phyloP scores from a whole-genome alignment of 1,140 invertebrate species.

The Lerema accius region DNA sequence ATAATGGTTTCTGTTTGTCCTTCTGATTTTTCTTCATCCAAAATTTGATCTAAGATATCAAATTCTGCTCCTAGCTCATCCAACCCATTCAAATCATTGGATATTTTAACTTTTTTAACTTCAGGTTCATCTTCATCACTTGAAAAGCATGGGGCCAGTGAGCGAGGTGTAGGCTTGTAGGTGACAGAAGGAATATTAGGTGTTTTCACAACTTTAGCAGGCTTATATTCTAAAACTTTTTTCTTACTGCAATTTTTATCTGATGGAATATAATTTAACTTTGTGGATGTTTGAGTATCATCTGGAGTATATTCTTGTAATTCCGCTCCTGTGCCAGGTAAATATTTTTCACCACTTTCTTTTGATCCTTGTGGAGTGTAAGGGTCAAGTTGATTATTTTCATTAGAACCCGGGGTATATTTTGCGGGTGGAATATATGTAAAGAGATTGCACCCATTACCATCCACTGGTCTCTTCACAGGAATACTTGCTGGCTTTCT shows the following conservation, averaged over 20 bases:
- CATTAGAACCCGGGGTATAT: constrained; percentile 72
- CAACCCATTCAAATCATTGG: constrained; percentile 71
- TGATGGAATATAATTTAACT: constrained; percentile 72
- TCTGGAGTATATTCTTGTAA: constrained; percentile 68
- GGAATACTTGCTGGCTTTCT: constrained; percentile 68
- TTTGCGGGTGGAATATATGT: constrained; percentile 67
- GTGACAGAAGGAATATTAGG: constrained; percentile 52
- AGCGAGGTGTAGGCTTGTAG: constrained; percentile 73
- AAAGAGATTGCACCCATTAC: constrained; percentile 66
- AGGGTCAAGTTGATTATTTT: constrained; percentile 59
- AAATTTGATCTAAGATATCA: constrained; percentile 79
- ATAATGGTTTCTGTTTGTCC: constrained; percentile 18
- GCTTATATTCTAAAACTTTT: constrained; percentile 76
- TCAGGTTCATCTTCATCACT: constrained; percentile 80
- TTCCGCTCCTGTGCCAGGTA: constrained; percentile 65
- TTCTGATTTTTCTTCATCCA: constrained; percentile 74
- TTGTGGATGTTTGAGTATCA: constrained; percentile 53
- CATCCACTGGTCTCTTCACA: constrained; percentile 65
- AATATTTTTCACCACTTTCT: constrained; percentile 67
- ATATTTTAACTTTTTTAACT: constrained; percentile 70
- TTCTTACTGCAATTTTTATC: constrained; percentile 67
- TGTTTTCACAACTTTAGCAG: constrained; percentile 57
- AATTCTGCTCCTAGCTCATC: constrained; percentile 79
- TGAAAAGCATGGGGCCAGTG: constrained; percentile 75
- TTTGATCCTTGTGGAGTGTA: constrained; percentile 69